Conservation (phyloP, 2,113 vertebrate species). For the Amia ocellicauda region DNA sequence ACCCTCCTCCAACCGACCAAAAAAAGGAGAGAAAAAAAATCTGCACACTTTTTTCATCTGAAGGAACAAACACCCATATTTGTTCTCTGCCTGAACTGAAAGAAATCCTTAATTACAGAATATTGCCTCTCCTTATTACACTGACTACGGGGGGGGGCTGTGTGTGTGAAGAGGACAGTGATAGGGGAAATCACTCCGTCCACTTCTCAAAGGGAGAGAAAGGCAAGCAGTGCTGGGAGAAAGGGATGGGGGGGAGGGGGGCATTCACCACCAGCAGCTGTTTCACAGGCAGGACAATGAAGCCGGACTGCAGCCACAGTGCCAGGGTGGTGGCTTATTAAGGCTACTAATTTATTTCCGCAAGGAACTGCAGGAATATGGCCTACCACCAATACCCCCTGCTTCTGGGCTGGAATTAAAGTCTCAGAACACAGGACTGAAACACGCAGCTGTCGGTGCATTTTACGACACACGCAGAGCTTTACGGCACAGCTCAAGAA, state of each 20-base stretch:
- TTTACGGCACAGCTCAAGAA: too few species aligned
- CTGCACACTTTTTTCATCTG: constrained; percentile 72
- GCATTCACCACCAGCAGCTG: constrained; percentile 75
- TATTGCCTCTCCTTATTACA: constrained; percentile 96
- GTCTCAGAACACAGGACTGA: too few species aligned
- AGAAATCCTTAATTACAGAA: constrained; percentile 99
- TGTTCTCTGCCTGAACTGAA: constrained; percentile 98
- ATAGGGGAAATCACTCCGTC: constrained; percentile 36
- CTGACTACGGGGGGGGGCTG: constrained; percentile 71
- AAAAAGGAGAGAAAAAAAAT: constrained; percentile 66
- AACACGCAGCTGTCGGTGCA: too few species aligned
- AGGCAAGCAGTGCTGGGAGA: constrained; percentile 38
- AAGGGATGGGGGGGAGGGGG: constrained; percentile 47
- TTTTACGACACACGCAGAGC: too few species aligned
- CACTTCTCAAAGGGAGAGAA: constrained; percentile 44
- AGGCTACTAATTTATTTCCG: constrained; percentile 71
- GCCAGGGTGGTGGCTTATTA: constrained; percentile 54
- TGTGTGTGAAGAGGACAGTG: too few species aligned
- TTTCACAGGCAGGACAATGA: constrained; percentile 72
- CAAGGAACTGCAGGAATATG: constrained; percentile 59
- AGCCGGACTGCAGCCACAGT: constrained; percentile 54
- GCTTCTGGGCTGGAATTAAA: neutral
- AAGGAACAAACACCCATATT: constrained; percentile 96
- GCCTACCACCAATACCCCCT: constrained; percentile 30
- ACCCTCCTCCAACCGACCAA: constrained; percentile 46